Base-by-base conservation (phyloP, 2,797 vertebrate genomes). In the Pangasius mekongensis region DNA sequence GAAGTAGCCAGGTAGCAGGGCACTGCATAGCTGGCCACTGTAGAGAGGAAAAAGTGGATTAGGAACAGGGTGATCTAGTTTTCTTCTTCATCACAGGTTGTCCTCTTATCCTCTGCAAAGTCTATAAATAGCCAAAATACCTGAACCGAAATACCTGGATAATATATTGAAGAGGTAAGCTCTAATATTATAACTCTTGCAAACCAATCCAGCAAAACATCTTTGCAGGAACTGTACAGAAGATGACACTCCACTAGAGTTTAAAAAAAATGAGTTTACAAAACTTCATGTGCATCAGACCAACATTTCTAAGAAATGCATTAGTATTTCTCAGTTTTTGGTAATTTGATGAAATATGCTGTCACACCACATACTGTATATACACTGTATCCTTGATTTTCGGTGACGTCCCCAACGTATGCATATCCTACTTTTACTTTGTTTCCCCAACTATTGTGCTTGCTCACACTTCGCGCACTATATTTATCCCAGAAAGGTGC, bases 21-120 rank as follows among this genome's bases (percentile, higher is more conserved):
- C 62, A 69, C 54, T 22, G 52, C 80, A 66, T 71, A 76, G 73
- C 80, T 86, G 81, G 58, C 76, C 93, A 93, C 92, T 92, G 93
- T 76, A 89, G 86, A 90, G 87, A 91, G 91, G 90, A 90, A 85
- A 91, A 93, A 89, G 91, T 92, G 93, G 90, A 93, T 93, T 92
- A 93, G 92, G 95, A 95, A 95, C 95, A 94, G 93, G 94, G 94
- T 95, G 95, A 93, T 96, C 95, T 91, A 94, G 92, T 95, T 96
- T 94, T 95, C 93, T 95, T 94, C 93, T 87, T 80, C 30, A 87
- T 93, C 92, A 92, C 93, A 94, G 94, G 93, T 94, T 95, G 93
- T 89, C 88, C 91, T 94, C 93, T 77, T 49, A 86, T 86, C 58
- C 74, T 93, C 90, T 71, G 88, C 86, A 84, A 90, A 49, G 62